Evolutionary conservation across 2,888 invertebrate genomes (phyloP), one percentile per base, ranked within the genome.

Genomic region (Eilema sororculum): DNA sequence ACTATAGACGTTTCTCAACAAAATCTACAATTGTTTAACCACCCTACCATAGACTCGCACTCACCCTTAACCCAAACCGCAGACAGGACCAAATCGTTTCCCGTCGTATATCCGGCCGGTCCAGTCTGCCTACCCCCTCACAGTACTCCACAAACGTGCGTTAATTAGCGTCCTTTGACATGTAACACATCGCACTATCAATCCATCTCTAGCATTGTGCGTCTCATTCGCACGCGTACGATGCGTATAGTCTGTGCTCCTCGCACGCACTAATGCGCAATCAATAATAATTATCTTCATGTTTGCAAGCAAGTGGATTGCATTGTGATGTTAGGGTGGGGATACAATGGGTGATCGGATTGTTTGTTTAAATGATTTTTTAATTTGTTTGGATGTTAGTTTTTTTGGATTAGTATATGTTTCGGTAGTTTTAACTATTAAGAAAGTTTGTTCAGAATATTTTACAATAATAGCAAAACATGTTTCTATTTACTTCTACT

Each of bases 201-300:
- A 84, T 85, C 82, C 72, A 75, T 78, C 78, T 78, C 78, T 37
- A 24, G 64, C 3, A 68, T 77, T 69, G 30, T 72, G 77, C 66
- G 68, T 87, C 87, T 79, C 79, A 2, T 79, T 75, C 79, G 24
- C 70, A 69, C 75, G 60, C 30, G 46, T 2, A 5, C 20, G 3
- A 13, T 16, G 8, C 63, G 12, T 62, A 66, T 74, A 66, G 65
- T 60, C 74, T 72, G 65, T 86, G 87, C 75, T 87, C 20, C 77
- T 86, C 85, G 70, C 81, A 68, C 78, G 74, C 78, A 84, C 89
- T 94, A 93, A 94, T 93, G 90, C 89, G 91, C 93, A 94, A 95
- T 95, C 95, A 94, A 95, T 95, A 94, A 93, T 93, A 92, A 93
- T 94, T 93, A 93, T 93, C 89, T 90, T 89, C 86, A 86, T 93